Evolutionary conservation across 2,888 invertebrate genomes (phyloP).

Genomic region (Bombylius discolor): DNA sequence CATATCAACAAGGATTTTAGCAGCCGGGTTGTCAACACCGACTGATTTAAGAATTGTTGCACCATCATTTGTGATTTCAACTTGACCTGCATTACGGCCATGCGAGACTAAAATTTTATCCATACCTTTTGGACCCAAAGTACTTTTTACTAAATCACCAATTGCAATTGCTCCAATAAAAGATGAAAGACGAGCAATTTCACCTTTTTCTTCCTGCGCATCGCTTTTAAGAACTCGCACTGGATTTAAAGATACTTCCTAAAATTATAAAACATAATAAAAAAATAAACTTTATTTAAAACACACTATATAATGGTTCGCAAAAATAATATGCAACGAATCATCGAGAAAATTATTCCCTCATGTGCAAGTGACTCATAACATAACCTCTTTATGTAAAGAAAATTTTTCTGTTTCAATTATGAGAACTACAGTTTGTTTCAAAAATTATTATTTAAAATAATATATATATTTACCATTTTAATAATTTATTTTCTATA

Average conservation of each 20-base stretch:
- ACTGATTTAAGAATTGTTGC: constrained; percentile 94
- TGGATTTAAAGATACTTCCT: constrained; percentile 78
- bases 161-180: constrained; percentile 98
- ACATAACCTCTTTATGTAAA: no score
- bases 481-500: no score
- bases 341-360: no score
- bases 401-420: no score
- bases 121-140: constrained; percentile 99
- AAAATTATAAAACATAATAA: constrained; percentile 5
- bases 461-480: no score
- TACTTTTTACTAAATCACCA: constrained; percentile 95
- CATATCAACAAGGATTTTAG: constrained; percentile 98
- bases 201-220: constrained; percentile 95
- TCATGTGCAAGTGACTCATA: no score
- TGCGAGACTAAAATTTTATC: constrained; percentile 75
- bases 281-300: not conserved
- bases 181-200: constrained; percentile 92
- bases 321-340: no score
- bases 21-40: constrained; percentile 97
- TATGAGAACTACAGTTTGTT: no score
- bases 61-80: constrained; percentile 98
- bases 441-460: no score
- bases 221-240: constrained; percentile 88
- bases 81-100: constrained; percentile 66
- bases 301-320: not conserved